Evolutionary conservation across 1,140 invertebrate species (phyloP), one percentile per base, ranked within the genome.

Genomic region (Gonioctena quinquepunctata): DNA sequence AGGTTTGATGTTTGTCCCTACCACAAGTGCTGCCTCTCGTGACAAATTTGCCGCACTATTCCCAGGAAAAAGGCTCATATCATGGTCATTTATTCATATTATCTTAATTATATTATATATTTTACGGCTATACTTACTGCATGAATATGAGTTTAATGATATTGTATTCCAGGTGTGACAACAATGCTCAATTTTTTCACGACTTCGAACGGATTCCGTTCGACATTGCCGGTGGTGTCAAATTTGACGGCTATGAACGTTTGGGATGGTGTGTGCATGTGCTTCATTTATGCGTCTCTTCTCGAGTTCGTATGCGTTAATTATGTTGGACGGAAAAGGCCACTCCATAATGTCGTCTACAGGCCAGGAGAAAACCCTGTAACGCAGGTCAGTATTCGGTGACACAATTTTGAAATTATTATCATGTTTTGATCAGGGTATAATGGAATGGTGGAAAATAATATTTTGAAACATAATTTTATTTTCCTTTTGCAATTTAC

Each of bases 131-230:
- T n/a, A n/a, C n/a, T n/a, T n/a, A n/a, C n/a, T n/a, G n/a, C n/a
- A n/a, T n/a, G n/a, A n/a, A n/a, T n/a, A n/a, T n/a, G n/a, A n/a
- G n/a, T n/a, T n/a, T n/a, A n/a, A n/a, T n/a, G n/a, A n/a, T n/a
- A 3, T 42, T 42, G 11, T 33, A 13, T 42, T 42, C 33, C 84
- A 94, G 93, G 94, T 83, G 95, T 97, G 81, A 96, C 95, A 76
- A 97, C 95, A 84, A 97, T 97, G 95, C 90, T 97, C 90, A 96
- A 96, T 88, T 96, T 96, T 89, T 96, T 96, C 91, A 97, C 95
- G 75, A 97, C 95, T 79, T 95, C 93, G 66, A 95, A 94, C 80
- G 92, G 92, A 80, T 95, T 94, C 84, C 90, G 93, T 78, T 93
- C 91, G 75, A 96, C 94, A 52, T 86, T 96, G 80, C 95, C 95